Conservation (phyloP, 2,888 invertebrate genomes). For the Byasa hedistus region DNA sequence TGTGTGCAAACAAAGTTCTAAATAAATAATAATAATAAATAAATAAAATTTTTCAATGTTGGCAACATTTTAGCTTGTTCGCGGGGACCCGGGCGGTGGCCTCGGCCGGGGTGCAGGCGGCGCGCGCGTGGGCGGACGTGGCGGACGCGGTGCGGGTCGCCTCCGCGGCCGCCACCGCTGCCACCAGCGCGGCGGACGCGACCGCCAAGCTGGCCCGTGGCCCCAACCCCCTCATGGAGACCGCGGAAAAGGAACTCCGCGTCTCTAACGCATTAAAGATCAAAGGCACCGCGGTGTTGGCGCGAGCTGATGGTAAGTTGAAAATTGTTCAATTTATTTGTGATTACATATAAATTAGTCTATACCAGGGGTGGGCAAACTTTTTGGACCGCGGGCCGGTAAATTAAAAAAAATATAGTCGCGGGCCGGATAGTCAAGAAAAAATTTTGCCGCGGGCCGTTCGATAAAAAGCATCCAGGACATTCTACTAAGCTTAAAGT, state of each 20-base stretch:
- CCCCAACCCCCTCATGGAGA: slow-evolving; percentile 61
- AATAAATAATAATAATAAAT: no score
- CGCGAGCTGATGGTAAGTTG: slow-evolving; percentile 58
- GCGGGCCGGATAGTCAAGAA: no score
- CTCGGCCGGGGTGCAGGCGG: slow-evolving; percentile 84
- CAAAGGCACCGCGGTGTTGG: slow-evolving; percentile 69
- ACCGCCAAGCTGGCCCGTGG: slow-evolving; percentile 63
- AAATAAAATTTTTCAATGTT: no score
- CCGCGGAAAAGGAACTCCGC: slow-evolving; percentile 61
- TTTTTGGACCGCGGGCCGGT: no score
- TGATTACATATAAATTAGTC: no score
- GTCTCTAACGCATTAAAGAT: slow-evolving; percentile 78
- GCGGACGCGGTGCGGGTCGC: slow-evolving; percentile 76
- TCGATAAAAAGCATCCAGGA: no score
- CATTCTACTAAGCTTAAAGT: no score
- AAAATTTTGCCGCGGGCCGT: no score
- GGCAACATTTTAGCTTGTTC: slow-evolving; percentile 74
- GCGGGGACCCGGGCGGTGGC: slow-evolving; percentile 86
- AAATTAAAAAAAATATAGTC: no score
- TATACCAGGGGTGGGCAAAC: no score
- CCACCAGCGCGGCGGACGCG: slow-evolving; percentile 56
- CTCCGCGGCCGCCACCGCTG: slow-evolving; percentile 58
- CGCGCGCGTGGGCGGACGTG: slow-evolving; percentile 81
- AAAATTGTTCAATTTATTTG: no score
- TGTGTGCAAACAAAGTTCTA: no score